Percentiles rank a stretch among this genome's conserved stretches.
phyloP scores from a whole-genome alignment of 2,797 vertebrate species.

The Lerista edwardsae region DNA sequence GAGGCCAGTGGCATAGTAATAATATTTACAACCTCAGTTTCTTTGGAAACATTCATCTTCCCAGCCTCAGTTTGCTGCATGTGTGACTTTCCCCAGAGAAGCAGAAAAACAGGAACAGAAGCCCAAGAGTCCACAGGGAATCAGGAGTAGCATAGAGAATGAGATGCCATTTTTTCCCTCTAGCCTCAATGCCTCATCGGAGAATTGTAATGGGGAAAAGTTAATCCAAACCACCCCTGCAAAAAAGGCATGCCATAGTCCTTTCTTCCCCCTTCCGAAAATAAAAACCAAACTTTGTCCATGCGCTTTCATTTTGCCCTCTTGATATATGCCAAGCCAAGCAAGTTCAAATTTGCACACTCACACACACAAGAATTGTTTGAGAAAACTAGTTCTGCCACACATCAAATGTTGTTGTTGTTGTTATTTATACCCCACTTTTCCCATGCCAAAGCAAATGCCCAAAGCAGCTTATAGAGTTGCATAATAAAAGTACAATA shows the following conservation, averaged over 20 bases:
- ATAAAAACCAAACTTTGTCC: too few species aligned
- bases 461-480: too few species aligned
- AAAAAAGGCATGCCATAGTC: not conserved
- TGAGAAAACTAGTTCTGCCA: too few species aligned
- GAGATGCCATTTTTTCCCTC: not conserved
- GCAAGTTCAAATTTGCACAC: too few species aligned
- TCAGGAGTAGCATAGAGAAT: not conserved
- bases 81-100: not conserved
- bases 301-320: too few species aligned
- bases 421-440: too few species aligned
- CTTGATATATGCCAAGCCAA: too few species aligned
- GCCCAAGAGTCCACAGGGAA: not conserved
- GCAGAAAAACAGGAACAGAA: not conserved
- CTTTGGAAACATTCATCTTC: conserved; percentile 10
- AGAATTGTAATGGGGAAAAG: not conserved
- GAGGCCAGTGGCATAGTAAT: conserved; percentile 13
- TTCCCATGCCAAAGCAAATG: too few species aligned
- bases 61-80: not conserved
- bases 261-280: too few species aligned
- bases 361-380: too few species aligned
- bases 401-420: too few species aligned
- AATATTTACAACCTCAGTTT: conserved; percentile 4
- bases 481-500: too few species aligned
- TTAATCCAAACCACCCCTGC: not conserved
- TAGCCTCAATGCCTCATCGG: not conserved